A percentile compares a stretch with the other conserved stretches of the same genome.
These are phyloP conservation scores for Limnephilus auricula DNA, from an alignment of 2,888 invertebrate genomes.

Conservation along the genomic window DNA sequence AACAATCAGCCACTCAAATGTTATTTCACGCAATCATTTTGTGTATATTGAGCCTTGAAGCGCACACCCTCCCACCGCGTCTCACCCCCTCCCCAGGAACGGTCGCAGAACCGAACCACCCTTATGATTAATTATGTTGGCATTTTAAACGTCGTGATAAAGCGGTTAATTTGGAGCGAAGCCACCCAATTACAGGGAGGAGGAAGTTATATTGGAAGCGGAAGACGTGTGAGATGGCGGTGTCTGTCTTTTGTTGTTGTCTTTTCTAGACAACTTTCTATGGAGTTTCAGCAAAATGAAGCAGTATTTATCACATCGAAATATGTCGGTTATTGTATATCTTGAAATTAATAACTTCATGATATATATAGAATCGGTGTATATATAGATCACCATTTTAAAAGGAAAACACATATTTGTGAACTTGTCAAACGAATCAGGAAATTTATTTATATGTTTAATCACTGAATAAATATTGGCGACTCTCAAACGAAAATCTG, in stretches of 20 bases:
- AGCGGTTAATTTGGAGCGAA: conserved; percentile 57
- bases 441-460: no score
- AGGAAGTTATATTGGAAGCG: conserved; percentile 39
- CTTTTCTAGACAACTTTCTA: not conserved
- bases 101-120: conserved; percentile 13
- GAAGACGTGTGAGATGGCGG: conserved; percentile 38
- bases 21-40: conserved; percentile 63
- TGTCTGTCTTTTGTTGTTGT: not conserved
- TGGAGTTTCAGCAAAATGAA: not conserved
- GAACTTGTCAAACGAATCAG: no score
- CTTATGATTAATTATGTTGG: conserved; percentile 65
- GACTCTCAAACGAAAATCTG: no score
- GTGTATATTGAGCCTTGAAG: conserved; percentile 28
- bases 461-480: no score
- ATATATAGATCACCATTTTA: no score
- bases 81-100: not conserved
- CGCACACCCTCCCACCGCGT: conserved; percentile 4
- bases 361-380: no score
- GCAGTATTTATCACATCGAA: not conserved
- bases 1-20: conserved; percentile 56
- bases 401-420: no score
- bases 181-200: conserved; percentile 55
- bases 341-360: no score
- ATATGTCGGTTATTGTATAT: no score
- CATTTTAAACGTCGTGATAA: conserved; percentile 61